Conservation (phyloP, 2,888 invertebrate genomes). For the Epistrophe grossulariae region DNA sequence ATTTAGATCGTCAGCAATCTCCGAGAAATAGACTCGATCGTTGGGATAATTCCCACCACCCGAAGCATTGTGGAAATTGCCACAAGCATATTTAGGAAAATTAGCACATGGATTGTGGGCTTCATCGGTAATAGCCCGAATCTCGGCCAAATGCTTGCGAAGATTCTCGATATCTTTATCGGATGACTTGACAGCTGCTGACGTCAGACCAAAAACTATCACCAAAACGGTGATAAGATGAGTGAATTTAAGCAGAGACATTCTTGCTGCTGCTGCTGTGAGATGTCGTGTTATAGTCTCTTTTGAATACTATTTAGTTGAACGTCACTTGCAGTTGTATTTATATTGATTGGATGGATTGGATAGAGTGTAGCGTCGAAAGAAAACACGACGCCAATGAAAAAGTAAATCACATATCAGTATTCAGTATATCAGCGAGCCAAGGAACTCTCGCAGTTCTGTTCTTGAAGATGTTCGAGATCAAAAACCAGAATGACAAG, state of each 20-base stretch:
- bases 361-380: background rate
- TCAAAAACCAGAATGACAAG: constrained; percentile 60
- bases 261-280: constrained; percentile 47
- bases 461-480: constrained; percentile 26
- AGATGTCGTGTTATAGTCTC: constrained; percentile 41
- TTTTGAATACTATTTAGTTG: constrained; percentile 60
- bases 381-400: constrained; percentile 5
- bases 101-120: constrained; percentile 59
- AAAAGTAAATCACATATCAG: constrained; percentile 21
- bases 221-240: constrained; percentile 34
- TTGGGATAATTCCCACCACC: constrained; percentile 58
- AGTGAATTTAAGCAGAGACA: constrained; percentile 40
- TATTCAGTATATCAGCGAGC: too few species aligned
- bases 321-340: constrained; percentile 48
- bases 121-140: constrained; percentile 58
- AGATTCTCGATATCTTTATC: constrained; percentile 53
- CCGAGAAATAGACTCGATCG: constrained; percentile 64
- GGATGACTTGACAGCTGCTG: constrained; percentile 18
- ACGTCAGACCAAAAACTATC: constrained; percentile 1
- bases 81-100: constrained; percentile 68
- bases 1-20: constrained; percentile 58
- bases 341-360: constrained; percentile 62
- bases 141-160: constrained; percentile 56
- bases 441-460: background rate
- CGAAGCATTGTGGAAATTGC: constrained; percentile 51